Percentiles rank a stretch among this genome's conserved stretches.
Evolutionary conservation across 2,113 vertebrate genomes (phyloP).

Genomic region (Zosterops pallidus): DNA sequence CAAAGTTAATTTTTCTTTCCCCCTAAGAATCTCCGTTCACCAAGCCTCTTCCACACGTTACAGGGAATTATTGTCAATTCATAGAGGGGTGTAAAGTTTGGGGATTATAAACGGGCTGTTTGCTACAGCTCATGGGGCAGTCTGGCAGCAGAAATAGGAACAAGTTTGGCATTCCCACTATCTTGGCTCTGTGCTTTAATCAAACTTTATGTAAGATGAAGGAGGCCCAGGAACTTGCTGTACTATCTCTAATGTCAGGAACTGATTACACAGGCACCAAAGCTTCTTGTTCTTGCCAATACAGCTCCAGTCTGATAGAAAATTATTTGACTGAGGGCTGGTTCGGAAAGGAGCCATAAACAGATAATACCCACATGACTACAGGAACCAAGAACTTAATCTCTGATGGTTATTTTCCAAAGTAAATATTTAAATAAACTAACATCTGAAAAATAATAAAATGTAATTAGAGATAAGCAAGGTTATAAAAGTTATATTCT

Average conservation of each 20-base stretch:
- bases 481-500: constrained; percentile 37
- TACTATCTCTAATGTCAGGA: constrained; percentile 27
- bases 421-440: constrained; percentile 57
- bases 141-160: neutral
- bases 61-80: neutral
- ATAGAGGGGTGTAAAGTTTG: neutral
- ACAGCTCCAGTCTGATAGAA: constrained; percentile 10
- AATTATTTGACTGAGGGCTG: constrained; percentile 8
- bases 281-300: constrained; percentile 22
- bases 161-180: neutral
- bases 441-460: constrained; percentile 58
- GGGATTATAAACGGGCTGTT: neutral
- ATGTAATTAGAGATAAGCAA: constrained; percentile 50
- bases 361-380: constrained; percentile 45
- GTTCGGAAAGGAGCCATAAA: constrained; percentile 41
- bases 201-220: constrained; percentile 37
- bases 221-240: constrained; percentile 21
- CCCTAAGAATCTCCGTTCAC: neutral
- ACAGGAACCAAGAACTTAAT: constrained; percentile 64
- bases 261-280: constrained; percentile 42
- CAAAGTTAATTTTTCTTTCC: neutral
- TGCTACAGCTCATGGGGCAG: neutral
- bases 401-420: constrained; percentile 55
- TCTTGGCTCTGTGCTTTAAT: constrained; percentile 18
- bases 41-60: neutral